Percentiles rank a stretch among this genome's conserved stretches.
phyloP scores from a whole-genome alignment of 2,113 vertebrate genomes.

The Plecotus auritus region DNA sequence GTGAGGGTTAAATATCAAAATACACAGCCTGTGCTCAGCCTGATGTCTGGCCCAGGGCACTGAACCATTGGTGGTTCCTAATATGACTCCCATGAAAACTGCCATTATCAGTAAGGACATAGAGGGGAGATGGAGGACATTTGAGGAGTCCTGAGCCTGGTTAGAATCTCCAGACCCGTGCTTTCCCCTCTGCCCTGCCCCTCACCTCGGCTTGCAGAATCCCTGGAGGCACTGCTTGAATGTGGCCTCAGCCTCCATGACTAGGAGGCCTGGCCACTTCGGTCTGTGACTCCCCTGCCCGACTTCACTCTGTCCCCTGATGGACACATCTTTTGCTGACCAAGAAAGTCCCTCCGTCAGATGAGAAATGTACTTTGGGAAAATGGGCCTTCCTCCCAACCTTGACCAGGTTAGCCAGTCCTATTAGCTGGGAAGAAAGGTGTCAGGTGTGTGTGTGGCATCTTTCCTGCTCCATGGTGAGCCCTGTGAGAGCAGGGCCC shows the following conservation, averaged over 20 bases:
- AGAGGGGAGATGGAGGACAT: not conserved
- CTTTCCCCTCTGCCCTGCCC: not conserved
- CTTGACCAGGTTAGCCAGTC: not conserved
- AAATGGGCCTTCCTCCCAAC: not conserved
- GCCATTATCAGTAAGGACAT: not conserved
- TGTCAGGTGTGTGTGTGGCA: not conserved
- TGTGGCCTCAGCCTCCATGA: not conserved
- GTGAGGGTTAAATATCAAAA: too few relatives aligned
- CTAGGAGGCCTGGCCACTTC: not conserved
- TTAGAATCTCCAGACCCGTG: accelerated
- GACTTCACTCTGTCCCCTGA: not conserved
- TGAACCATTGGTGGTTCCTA: not conserved
- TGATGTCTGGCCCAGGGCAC: not conserved
- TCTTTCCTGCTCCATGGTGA: not conserved
- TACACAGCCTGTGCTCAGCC: not conserved
- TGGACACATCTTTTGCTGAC: not conserved
- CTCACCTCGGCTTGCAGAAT: not conserved
- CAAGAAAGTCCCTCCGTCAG: not conserved
- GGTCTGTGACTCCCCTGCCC: not conserved
- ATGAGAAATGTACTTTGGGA: not conserved
- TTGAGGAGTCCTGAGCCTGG: not conserved
- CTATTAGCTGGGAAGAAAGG: not conserved
- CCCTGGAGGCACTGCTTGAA: too few relatives aligned
- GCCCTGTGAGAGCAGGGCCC: not conserved
- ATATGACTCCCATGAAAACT: not conserved